Percentiles rank a stretch among this genome's conserved stretches.
These are phyloP conservation scores for Acanthurus tractus DNA, from an alignment of 2,797 vertebrate genomes.

Conservation along the genomic window DNA sequence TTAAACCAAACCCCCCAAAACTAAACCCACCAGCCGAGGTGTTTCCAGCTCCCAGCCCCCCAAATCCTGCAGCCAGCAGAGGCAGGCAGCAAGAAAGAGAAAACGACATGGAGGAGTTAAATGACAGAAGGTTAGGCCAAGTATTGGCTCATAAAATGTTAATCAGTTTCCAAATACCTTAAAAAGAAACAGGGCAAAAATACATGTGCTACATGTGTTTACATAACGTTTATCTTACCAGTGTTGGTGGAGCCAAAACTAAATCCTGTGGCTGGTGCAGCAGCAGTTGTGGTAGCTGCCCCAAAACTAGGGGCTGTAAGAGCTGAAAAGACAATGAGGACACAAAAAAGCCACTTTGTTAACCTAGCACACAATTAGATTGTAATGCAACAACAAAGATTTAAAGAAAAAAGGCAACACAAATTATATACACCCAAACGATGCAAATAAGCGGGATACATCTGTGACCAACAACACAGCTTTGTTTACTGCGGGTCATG, in stretches of 20 bases:
- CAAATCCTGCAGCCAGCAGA: slow-evolving; percentile 94
- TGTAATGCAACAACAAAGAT: not conserved
- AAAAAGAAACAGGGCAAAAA: slow-evolving; percentile 4
- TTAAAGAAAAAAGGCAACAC: not conserved
- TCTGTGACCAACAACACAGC: not conserved
- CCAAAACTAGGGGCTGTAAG: slow-evolving; percentile 86
- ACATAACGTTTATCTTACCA: slow-evolving; percentile 68
- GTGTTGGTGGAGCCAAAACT: slow-evolving; percentile 85
- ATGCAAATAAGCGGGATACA: not conserved
- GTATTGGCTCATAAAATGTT: not conserved
- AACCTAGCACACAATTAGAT: not conserved
- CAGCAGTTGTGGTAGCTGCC: slow-evolving; percentile 79
- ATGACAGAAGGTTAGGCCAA: slow-evolving; percentile 47
- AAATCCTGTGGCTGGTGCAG: slow-evolving; percentile 85
- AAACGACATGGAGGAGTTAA: slow-evolving; percentile 82
- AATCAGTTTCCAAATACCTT: slow-evolving; percentile 4
- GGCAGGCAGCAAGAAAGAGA: slow-evolving; percentile 88
- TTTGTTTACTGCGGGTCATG: not conserved
- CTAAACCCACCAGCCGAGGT: slow-evolving; percentile 95
- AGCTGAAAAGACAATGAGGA: slow-evolving; percentile 64
- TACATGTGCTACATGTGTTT: not conserved
- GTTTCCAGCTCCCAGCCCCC: slow-evolving; percentile 95
- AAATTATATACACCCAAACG: not conserved
- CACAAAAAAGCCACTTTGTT: not conserved
- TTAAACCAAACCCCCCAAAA: slow-evolving; percentile 98